Percentiles rank a stretch among this genome's conserved stretches.
Conservation (phyloP, 2,113 vertebrate species). For the Crocuta crocuta region DNA sequence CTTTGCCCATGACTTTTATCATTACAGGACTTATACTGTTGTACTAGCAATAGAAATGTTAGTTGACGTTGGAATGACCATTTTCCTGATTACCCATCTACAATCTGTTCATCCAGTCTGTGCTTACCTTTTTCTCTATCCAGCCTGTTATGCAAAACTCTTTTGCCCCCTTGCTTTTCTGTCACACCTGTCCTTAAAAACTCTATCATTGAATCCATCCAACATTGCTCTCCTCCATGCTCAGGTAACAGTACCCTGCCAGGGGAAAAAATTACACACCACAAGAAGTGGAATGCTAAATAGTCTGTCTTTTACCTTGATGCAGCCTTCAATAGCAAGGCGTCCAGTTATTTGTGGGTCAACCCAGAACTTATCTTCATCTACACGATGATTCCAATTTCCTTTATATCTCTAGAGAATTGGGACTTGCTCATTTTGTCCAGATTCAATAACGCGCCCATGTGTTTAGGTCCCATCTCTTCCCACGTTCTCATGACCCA, state of each 20-base stretch:
- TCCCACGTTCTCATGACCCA: not conserved
- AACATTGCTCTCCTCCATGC: not conserved
- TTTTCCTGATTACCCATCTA: not conserved
- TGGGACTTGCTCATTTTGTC: not conserved
- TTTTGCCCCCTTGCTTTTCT: not conserved
- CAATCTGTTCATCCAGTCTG: not conserved
- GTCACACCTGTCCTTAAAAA: not conserved
- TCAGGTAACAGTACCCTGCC: not conserved
- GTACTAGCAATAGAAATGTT: not conserved
- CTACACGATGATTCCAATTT: not conserved
- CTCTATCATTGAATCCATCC: not conserved
- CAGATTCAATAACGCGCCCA: not conserved
- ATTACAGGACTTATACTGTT: not conserved
- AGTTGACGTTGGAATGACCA: not conserved
- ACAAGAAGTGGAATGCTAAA: not conserved
- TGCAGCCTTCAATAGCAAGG: not conserved
- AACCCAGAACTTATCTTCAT: not conserved
- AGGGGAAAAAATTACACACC: fast-evolving
- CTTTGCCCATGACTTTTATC: not conserved
- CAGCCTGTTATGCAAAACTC: not conserved
- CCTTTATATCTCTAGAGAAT: not conserved
- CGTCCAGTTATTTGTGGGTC: not conserved
- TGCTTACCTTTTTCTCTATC: not conserved
- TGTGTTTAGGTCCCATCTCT: not conserved
- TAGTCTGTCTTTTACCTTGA: not conserved